Evolutionary conservation across 2,113 vertebrate genomes (phyloP).

Genomic region (Coryphaenoides rupestris): DNA sequence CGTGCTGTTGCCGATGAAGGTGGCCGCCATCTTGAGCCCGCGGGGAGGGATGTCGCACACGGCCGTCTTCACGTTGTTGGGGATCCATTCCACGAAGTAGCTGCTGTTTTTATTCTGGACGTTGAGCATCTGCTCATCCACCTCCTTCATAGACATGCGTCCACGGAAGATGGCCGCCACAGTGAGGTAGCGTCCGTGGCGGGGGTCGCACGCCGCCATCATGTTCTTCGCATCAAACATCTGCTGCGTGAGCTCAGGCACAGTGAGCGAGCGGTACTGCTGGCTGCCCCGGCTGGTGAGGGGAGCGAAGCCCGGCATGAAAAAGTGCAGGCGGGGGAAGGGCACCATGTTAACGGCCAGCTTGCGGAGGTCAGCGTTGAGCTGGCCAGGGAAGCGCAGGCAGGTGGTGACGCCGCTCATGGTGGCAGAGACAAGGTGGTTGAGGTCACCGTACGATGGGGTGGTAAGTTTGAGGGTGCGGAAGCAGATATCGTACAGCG

Average conservation of each 20-base stretch:
- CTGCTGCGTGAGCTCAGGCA: slow-evolving; percentile 79
- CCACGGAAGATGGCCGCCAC: slow-evolving; percentile 79
- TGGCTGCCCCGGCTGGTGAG: slow-evolving; percentile 79
- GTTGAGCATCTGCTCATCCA: slow-evolving; percentile 87
- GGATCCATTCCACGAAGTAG: slow-evolving; percentile 94
- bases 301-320: slow-evolving; percentile 80
- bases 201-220: slow-evolving; percentile 80
- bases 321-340: slow-evolving; percentile 81
- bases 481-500: slow-evolving; percentile 80
- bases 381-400: slow-evolving; percentile 78
- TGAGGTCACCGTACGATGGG: slow-evolving; percentile 77
- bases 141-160: slow-evolving; percentile 83
- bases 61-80: slow-evolving; percentile 90
- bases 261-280: slow-evolving; percentile 76
- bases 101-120: slow-evolving; percentile 94
- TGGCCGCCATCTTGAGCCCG: slow-evolving; percentile 90
- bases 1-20: slow-evolving; percentile 90
- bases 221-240: slow-evolving; percentile 82
- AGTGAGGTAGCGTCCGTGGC: slow-evolving; percentile 76
- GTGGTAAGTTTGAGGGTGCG: slow-evolving; percentile 80
- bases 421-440: slow-evolving; percentile 78
- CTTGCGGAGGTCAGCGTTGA: slow-evolving; percentile 78
- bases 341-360: slow-evolving; percentile 81
- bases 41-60: slow-evolving; percentile 88
- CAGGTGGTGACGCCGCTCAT: slow-evolving; percentile 81